These are phyloP conservation scores for Galbula dea DNA, from an alignment of 2,113 vertebrate species.

Conservation along the genomic window DNA sequence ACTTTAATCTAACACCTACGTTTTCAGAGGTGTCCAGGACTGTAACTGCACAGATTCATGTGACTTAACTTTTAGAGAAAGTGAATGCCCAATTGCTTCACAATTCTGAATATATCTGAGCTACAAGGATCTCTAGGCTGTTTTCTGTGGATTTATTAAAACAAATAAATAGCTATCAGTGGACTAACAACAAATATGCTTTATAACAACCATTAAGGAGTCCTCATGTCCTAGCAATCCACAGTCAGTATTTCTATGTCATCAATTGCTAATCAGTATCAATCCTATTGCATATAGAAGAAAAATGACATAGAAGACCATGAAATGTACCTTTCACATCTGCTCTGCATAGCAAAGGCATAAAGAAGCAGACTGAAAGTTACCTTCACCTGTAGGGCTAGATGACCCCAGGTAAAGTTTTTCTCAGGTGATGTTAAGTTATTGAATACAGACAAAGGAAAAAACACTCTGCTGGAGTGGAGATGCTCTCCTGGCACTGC, in stretches of 20 bases:
- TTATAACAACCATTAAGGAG: not conserved
- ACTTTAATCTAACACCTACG: not conserved
- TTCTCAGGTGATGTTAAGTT: not conserved
- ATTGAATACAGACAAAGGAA: not conserved
- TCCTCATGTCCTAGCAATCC: not conserved
- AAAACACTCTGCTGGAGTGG: not conserved
- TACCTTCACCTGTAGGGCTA: not conserved
- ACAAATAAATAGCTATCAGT: not conserved
- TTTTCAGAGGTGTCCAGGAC: not conserved
- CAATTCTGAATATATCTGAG: not conserved
- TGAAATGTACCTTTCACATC: not conserved
- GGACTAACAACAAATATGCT: not conserved
- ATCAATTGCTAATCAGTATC: not conserved
- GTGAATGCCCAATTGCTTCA: not conserved
- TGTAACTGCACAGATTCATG: not conserved
- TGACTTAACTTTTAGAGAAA: not conserved
- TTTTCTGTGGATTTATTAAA: slow-evolving; percentile 7
- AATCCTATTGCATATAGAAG: not conserved
- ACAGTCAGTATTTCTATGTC: not conserved
- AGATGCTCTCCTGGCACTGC: not conserved
- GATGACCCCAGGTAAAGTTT: not conserved
- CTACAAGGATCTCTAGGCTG: not conserved
- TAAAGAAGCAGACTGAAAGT: not conserved
- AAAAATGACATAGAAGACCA: not conserved
- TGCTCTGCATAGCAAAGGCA: not conserved